Evolutionary conservation across 2,797 vertebrate species (phyloP).

Genomic region (Sternotherus odoratus): DNA sequence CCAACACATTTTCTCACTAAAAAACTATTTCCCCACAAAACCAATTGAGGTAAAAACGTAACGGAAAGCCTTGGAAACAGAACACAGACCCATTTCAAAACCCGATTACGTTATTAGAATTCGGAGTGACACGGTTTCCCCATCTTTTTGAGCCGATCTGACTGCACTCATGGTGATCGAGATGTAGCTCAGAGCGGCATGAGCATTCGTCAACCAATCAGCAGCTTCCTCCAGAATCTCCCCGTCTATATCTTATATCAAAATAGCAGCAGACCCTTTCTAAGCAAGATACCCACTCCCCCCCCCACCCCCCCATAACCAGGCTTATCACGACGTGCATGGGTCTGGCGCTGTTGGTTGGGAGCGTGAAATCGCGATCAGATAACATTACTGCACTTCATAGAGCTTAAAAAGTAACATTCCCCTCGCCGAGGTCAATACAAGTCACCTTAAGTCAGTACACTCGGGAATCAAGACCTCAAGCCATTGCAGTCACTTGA

Average conservation of each 20-base stretch:
- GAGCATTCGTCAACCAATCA: not conserved
- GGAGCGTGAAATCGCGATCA: not conserved
- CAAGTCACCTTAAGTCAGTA: not conserved
- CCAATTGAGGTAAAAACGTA: too few species aligned
- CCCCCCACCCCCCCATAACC: too few species aligned
- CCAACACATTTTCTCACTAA: too few species aligned
- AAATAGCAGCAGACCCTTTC: not conserved
- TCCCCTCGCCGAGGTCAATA: constrained; percentile 7
- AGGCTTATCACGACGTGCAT: not conserved
- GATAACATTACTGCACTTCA: not conserved
- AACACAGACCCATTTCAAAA: too few species aligned
- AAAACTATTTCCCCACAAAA: too few species aligned
- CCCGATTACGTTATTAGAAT: too few species aligned
- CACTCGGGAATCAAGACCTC: not conserved
- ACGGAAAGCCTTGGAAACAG: too few species aligned
- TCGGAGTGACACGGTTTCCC: too few species aligned
- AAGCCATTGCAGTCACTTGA: constrained; percentile 6
- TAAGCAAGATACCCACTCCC: not conserved
- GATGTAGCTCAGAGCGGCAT: not conserved
- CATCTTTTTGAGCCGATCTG: too few species aligned
- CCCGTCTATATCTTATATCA: not conserved
- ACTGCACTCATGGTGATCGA: too few species aligned
- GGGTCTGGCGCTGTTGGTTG: not conserved
- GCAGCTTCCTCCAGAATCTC: not conserved
- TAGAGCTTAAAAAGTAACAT: not conserved